Percentiles rank a stretch among this genome's conserved stretches.
These are phyloP conservation scores for Anomalospiza imberbis DNA, from an alignment of 2,797 vertebrate genomes.

Conservation along the genomic window DNA sequence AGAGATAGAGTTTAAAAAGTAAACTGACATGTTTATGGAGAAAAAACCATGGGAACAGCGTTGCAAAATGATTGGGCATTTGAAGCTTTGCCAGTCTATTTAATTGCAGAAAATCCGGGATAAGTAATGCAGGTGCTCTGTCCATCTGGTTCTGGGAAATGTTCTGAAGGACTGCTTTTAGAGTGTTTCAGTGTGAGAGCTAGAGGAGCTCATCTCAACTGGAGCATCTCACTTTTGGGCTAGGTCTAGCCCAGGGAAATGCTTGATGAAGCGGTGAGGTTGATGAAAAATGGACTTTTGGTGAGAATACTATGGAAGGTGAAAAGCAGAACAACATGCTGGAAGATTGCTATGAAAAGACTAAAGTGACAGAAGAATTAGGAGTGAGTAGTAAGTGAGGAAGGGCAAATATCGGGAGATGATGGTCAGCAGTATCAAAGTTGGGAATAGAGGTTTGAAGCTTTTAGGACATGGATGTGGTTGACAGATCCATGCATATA, in stretches of 20 bases:
- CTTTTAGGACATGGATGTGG: neutral
- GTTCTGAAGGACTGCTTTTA: neutral
- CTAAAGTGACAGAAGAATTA: neutral
- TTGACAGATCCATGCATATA: neutral
- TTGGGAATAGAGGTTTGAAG: neutral
- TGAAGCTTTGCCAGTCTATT: neutral
- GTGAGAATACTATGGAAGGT: neutral
- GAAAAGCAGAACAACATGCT: neutral
- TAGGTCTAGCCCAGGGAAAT: neutral
- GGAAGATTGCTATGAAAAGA: neutral
- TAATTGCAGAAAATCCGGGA: neutral
- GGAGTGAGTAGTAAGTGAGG: neutral
- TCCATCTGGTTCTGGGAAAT: neutral
- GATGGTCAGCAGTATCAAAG: neutral
- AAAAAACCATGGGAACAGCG: neutral
- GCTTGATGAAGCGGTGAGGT: neutral
- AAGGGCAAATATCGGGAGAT: neutral
- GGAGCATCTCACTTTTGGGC: neutral
- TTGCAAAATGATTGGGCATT: neutral
- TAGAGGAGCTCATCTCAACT: neutral
- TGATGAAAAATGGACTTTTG: neutral
- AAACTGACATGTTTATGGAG: neutral
- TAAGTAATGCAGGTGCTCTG: neutral
- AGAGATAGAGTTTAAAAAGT: neutral
- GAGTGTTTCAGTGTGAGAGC: neutral